Evolutionary conservation across 2,888 invertebrate genomes (phyloP).

Genomic region (Operophtera brumata): DNA sequence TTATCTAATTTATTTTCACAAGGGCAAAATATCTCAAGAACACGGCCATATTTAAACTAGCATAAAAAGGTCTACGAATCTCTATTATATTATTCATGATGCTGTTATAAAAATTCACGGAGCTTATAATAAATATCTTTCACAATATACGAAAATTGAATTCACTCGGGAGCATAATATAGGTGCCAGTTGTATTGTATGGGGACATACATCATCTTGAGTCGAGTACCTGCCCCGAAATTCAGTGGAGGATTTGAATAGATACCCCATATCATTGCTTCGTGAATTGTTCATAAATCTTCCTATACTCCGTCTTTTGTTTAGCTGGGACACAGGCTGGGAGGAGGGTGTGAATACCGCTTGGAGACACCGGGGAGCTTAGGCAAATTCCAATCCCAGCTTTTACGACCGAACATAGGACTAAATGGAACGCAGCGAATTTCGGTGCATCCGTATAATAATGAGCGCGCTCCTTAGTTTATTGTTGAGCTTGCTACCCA

Average conservation of each 20-base stretch:
- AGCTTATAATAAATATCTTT: constrained; percentile 24
- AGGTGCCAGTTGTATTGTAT: constrained; percentile 52
- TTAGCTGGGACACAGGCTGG: constrained; percentile 45
- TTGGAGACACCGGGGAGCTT: constrained; percentile 39
- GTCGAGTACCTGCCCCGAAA: constrained; percentile 57
- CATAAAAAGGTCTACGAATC: neutral
- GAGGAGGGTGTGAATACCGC: constrained; percentile 38
- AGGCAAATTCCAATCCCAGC: constrained; percentile 54
- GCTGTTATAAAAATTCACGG: constrained; percentile 21
- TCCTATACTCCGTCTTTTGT: constrained; percentile 71
- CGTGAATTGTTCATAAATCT: constrained; percentile 77
- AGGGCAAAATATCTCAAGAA: constrained; percentile 4
- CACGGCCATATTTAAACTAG: neutral
- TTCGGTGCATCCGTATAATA: constrained; percentile 34
- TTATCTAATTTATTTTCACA: constrained; percentile 2
- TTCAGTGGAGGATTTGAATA: constrained; percentile 67
- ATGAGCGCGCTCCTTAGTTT: constrained; percentile 43
- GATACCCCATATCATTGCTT: constrained; percentile 74
- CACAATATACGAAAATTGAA: constrained; percentile 47
- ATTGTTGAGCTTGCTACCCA: constrained; percentile 30
- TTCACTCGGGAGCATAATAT: constrained; percentile 37
- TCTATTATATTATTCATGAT: constrained; percentile 21
- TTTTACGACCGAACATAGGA: constrained; percentile 46
- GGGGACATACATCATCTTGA: constrained; percentile 61
- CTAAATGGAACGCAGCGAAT: constrained; percentile 28